A percentile compares a stretch with the other conserved stretches of the same genome.
Conservation (phyloP, 35 echinoderm and acorn worm species). For the Lytechinus pictus region DNA sequence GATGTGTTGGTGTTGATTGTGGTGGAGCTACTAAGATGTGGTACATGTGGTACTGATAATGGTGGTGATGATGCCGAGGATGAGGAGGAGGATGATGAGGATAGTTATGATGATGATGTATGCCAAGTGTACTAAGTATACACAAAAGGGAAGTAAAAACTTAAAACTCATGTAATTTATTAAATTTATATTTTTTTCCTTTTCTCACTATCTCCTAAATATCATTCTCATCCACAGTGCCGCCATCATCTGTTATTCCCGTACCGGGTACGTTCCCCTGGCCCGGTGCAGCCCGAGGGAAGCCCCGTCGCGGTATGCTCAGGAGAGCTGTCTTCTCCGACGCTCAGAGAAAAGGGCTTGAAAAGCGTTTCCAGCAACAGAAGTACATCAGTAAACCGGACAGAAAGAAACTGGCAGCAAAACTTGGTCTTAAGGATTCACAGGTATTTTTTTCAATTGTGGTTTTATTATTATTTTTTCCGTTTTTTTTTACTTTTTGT, state of each 20-base stretch:
- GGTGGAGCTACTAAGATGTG: too few relatives aligned
- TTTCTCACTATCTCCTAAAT: background rate
- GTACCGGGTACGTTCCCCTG: conserved; percentile 96
- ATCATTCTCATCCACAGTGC: conserved; percentile 51
- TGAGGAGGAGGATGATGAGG: too few relatives aligned
- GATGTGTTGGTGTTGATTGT: too few relatives aligned
- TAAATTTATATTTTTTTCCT: background rate
- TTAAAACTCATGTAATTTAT: too few relatives aligned
- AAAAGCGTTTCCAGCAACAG: conserved; percentile 99
- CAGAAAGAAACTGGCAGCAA: conserved; percentile 94
- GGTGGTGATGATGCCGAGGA: too few relatives aligned
- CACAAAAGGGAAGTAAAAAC: too few relatives aligned
- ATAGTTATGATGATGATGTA: too few relatives aligned
- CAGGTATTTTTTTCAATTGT: conserved; percentile 67
- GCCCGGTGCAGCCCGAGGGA: conserved; percentile 87
- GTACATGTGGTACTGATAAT: too few relatives aligned
- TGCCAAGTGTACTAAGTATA: too few relatives aligned
- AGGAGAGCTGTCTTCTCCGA: conserved; percentile 98
- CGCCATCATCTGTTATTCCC: conserved; percentile 83
- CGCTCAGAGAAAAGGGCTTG: conserved; percentile 94
- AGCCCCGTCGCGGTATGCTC: conserved; percentile 93
- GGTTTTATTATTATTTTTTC: background rate
- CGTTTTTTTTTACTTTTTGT: background rate
- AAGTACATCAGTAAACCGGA: conserved; percentile 99
- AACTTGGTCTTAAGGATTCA: conserved; percentile 97